phyloP scores from a whole-genome alignment of 2,797 vertebrate species.

The Platyrinchus mystaceus region DNA sequence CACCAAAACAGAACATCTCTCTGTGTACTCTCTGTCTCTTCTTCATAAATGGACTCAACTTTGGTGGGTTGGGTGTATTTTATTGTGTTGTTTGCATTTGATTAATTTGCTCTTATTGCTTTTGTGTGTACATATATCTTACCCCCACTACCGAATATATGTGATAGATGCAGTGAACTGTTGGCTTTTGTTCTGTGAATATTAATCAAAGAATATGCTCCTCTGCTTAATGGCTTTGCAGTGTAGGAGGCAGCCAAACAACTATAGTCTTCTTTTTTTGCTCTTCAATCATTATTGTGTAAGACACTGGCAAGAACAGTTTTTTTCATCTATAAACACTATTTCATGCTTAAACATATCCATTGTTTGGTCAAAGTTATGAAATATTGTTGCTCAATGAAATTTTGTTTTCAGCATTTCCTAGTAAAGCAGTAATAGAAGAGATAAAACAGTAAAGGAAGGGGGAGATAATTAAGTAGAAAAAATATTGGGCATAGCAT shows the following conservation, averaged over 20 bases:
- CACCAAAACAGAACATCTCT: conserved; percentile 17
- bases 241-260: background rate
- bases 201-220: conserved; percentile 29
- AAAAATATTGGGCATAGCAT: background rate
- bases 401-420: conserved; percentile 55
- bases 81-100: background rate
- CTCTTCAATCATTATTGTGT: conserved; percentile 42
- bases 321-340: conserved; percentile 45
- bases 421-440: conserved; percentile 28
- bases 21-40: background rate
- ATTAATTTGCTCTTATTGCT: background rate
- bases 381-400: conserved; percentile 60
- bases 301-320: conserved; percentile 31
- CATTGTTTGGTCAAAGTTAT: conserved; percentile 59
- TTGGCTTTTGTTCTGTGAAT: conserved; percentile 28
- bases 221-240: conserved; percentile 19
- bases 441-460: conserved; percentile 15
- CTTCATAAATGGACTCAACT: background rate
- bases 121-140: background rate
- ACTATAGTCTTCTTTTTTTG: background rate
- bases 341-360: conserved; percentile 53
- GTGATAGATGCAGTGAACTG: conserved; percentile 2
- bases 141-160: background rate
- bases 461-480: background rate
- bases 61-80: background rate